Conservation (phyloP, 2,113 vertebrate genomes). For the Narcine bancroftii region DNA sequence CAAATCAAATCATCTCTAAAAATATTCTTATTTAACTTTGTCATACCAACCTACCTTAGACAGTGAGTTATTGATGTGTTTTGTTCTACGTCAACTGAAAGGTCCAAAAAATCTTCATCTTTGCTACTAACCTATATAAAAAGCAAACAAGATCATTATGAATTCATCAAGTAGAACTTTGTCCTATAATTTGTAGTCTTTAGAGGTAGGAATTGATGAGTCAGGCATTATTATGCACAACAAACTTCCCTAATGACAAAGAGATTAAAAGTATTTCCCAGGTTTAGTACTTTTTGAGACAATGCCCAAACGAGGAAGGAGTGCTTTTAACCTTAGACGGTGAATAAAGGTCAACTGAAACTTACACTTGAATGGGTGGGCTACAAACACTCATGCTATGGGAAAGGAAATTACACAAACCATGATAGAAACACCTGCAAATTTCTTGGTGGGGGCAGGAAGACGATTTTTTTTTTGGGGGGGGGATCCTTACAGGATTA, state of each 20-base stretch:
- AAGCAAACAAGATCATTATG: neutral
- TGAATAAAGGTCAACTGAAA: neutral
- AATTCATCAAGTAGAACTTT: neutral
- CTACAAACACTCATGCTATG: too few species aligned
- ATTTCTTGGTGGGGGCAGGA: too few species aligned
- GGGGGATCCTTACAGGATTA: too few species aligned
- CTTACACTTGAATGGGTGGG: too few species aligned
- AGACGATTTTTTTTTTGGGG: too few species aligned
- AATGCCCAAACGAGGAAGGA: neutral
- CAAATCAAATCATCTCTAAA: neutral
- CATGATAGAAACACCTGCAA: too few species aligned
- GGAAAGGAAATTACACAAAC: too few species aligned
- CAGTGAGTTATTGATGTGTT: conserved; percentile 90
- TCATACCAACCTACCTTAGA: conserved; percentile 59
- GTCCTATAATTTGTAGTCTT: neutral
- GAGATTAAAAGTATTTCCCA: neutral
- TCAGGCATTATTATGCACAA: neutral
- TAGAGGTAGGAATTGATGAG: neutral
- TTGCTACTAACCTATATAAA: conserved; percentile 78
- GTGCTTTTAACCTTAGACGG: neutral
- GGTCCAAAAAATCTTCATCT: conserved; percentile 85
- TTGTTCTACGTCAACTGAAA: conserved; percentile 88
- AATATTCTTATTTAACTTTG: neutral
- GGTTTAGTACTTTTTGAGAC: neutral
- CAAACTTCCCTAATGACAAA: neutral